Percentiles rank a stretch among this genome's conserved stretches.
Evolutionary conservation across 2,797 vertebrate genomes (phyloP).

Genomic region (Cephalopachus bancanus): DNA sequence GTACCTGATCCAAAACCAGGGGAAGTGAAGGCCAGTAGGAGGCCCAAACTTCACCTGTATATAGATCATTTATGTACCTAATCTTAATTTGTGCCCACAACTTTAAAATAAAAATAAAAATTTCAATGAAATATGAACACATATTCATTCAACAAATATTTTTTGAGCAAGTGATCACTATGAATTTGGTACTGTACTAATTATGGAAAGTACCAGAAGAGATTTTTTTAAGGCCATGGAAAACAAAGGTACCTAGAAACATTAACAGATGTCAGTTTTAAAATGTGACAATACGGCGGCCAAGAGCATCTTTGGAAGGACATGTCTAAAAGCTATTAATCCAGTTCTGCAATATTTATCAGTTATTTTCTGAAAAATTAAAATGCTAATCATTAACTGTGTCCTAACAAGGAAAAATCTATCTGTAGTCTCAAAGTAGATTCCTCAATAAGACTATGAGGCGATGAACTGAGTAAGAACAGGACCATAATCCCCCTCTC

Average conservation of each 20-base stretch:
- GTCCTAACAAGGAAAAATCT: conserved; percentile 3
- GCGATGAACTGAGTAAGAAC: not conserved
- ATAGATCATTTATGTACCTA: no score
- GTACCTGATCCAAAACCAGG: no score
- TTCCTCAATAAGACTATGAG: not conserved
- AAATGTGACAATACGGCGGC: not conserved
- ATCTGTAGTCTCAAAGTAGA: not conserved
- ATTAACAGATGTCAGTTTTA: not conserved
- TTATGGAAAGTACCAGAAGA: conserved; percentile 4
- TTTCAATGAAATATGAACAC: not conserved
- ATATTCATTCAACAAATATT: not conserved
- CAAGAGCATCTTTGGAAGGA: not conserved
- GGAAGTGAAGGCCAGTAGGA: no score
- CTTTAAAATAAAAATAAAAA: not conserved
- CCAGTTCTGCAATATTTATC: not conserved
- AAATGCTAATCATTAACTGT: conserved; percentile 15
- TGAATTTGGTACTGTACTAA: not conserved
- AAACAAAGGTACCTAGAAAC: not conserved
- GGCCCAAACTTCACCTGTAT: no score
- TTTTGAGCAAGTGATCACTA: not conserved
- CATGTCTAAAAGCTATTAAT: not conserved
- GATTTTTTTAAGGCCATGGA: not conserved
- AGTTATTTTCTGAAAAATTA: not conserved
- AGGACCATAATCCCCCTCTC: not conserved
- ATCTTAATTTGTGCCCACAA: no score